Base-by-base conservation (phyloP, 2,113 vertebrate genomes). In the Trinectes maculatus region DNA sequence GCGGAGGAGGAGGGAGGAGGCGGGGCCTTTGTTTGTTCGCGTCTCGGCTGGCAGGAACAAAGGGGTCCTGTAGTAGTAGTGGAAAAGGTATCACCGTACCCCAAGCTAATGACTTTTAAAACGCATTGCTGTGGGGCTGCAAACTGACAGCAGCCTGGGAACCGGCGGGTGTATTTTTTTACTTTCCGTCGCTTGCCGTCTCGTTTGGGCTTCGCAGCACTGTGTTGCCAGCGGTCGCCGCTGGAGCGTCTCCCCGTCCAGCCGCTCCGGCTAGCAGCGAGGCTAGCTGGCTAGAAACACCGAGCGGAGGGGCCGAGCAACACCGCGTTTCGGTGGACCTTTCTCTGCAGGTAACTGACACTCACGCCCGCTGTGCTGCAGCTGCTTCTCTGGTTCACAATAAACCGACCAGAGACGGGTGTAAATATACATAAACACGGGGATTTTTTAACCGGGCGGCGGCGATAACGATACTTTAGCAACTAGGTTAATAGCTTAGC, bases 21-120 rank as follows among this genome's bases (percentile, higher is more conserved):
- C 83, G 89, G 89, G 77, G 88, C 76, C 49, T 87, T 72, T 83
- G 73, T 88, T 79, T 80, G 79, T 80, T 83, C 86, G 60, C 33
- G 80, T 84, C 79, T 86, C 74, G 85, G 80, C 82, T 85, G 86
- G 73, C 83, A 87, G 81, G 88, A 91, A 91, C 89, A 91, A 91
- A 91, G 89, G n/a, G 85, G 82, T 85, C 79, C 69, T 53, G 79
- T 81, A 80, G 79, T 87, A 87, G 60, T 81, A 74, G 39, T 75
- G 44, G 39, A 71, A 34, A 2, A 9, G 67, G 62, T 44, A 76
- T 10, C 59, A 18, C 18, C 21, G 63, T 63, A 37, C 64, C 47
- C 48, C 25, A 36, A 29, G n/a, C 74, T 55, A 62, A 79, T 79
- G 69, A 46, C 39, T 42, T 58, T 36, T 37, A 65, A 80, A 79